Evolutionary conservation across 1,140 invertebrate species (phyloP).

Genomic region (Oreohelix idahoensis): DNA sequence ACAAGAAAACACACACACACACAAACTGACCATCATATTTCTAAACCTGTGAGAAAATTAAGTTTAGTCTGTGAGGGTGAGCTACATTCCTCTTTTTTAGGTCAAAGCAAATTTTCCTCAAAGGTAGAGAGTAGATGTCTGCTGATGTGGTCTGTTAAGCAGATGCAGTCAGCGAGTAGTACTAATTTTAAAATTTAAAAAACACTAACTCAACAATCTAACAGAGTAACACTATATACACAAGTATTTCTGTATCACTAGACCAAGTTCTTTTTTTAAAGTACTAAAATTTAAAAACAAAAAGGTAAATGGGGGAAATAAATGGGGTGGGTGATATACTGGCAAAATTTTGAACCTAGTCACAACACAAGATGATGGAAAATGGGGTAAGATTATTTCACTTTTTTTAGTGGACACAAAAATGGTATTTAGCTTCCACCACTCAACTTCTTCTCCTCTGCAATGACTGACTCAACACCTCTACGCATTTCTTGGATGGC

Average conservation of each 20-base stretch:
- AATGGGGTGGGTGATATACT: not conserved
- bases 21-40: no score
- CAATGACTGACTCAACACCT: constrained; percentile 72
- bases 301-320: not conserved
- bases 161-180: no score
- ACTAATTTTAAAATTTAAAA: no score
- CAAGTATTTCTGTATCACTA: not conserved
- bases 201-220: not conserved
- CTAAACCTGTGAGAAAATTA: no score
- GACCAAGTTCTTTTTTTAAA: no score
- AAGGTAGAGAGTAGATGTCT: no score
- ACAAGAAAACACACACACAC: no score
- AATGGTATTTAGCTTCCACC: constrained; percentile 1
- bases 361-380: not conserved
- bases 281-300: not conserved
- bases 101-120: no score
- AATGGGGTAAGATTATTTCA: not conserved
- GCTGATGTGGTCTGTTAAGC: no score
- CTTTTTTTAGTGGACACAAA: not conserved
- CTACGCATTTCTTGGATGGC: constrained; percentile 64
- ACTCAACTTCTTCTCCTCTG: constrained; percentile 92
- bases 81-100: no score
- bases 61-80: no score
- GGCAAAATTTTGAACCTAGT: not conserved
- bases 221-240: not conserved